Base-by-base conservation (phyloP, 1,140 invertebrate genomes). In the Drosophila subobscura region DNA sequence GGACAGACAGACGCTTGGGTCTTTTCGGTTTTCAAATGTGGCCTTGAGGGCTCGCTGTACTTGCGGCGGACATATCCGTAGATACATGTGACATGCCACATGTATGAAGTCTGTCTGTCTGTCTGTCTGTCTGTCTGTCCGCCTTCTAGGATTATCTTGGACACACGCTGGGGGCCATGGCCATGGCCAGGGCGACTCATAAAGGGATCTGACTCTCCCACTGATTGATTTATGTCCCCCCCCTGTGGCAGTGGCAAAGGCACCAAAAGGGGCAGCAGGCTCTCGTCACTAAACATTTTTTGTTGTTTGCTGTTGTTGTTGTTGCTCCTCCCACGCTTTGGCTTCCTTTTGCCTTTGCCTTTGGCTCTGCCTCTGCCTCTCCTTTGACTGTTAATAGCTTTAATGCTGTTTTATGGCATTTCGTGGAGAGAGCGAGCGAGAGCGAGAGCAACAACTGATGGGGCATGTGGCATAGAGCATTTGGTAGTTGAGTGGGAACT, bases 331-430 rank as follows among this genome's bases (percentile, higher is more conserved):
- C 10, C 33, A 37, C 33, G 33, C 27, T 20, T 42, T 41, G 29
- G 27, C 40, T 40, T 40, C 22, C 37, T 51, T 52, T 5, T 45
- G 10, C 22, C 4, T 33, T 50, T 23, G 23, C 52, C n/a, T 12
- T 44, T 59, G 58, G 55, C 57, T 60, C 57, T 66, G 58, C 56
- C 63, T 50, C 14, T 23, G 55, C 42, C 44, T 56, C 59, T 70
- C 74, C 55, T 66, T 65, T 37, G 77, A 46, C 81, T 80, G 81
- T 86, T 85, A 85, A 85, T 85, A 80, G 81, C 77, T 86, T 86
- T 85, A 85, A 85, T 85, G 81, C 81, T 86, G 73, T 77, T 85
- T 85, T 85, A 85, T 85, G 81, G 74, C 80, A 86, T 71, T 81
- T 79, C 72, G 74, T 66, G 71, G 71, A 71, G 81, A 76, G 33